These are phyloP conservation scores for Oryctes rhinoceros DNA, from an alignment of 1,140 invertebrate genomes.

Conservation along the genomic window DNA sequence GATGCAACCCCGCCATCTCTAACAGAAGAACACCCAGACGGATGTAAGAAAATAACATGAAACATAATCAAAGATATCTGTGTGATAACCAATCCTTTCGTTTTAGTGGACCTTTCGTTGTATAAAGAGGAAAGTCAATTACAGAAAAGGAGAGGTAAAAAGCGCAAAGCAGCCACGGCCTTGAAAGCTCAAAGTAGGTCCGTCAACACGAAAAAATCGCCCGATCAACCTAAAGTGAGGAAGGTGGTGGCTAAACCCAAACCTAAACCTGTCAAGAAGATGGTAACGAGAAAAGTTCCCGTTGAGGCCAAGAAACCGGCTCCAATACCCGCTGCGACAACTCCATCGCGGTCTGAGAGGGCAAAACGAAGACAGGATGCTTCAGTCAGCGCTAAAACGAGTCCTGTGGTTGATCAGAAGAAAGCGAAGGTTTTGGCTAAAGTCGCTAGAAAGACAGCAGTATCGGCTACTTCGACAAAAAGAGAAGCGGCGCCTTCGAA, in stretches of 20 bases:
- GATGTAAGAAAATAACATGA: constrained; percentile 68
- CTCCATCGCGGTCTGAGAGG: constrained; percentile 38
- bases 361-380: constrained; percentile 43
- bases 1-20: constrained; percentile 69
- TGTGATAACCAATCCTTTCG: constrained; percentile 12
- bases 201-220: constrained; percentile 47
- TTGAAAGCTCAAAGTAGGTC: neutral
- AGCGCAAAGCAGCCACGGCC: constrained; percentile 50
- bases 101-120: constrained; percentile 80
- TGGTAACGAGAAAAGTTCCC: neutral
- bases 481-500: constrained; percentile 28
- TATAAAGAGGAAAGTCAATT: constrained; percentile 82
- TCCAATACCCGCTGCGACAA: neutral
- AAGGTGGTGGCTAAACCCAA: constrained; percentile 49
- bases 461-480: constrained; percentile 40
- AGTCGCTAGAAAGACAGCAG: constrained; percentile 54
- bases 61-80: neutral
- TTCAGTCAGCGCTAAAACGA: constrained; percentile 44
- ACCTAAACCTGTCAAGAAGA: constrained; percentile 37
- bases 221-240: constrained; percentile 53
- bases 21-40: constrained; percentile 87
- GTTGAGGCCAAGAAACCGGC: neutral
- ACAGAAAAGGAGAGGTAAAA: constrained; percentile 68
- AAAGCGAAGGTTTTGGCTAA: constrained; percentile 59
- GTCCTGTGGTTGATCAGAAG: constrained; percentile 58